Base-by-base conservation (phyloP, 2,888 invertebrate genomes). In the Bombylius major region DNA sequence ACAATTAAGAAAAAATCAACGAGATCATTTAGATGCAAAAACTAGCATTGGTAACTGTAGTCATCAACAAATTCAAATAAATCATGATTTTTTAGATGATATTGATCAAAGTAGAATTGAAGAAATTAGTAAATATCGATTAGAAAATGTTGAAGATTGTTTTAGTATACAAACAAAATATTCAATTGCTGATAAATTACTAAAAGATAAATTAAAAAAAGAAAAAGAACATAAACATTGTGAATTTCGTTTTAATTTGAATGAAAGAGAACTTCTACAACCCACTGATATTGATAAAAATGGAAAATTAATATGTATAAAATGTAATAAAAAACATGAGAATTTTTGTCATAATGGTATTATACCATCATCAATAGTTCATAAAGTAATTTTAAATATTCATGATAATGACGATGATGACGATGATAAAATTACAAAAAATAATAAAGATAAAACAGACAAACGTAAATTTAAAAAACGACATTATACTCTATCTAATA, bases 161-260 rank as follows among this genome's bases (percentile, higher is more conserved):
- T 55, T 55, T 48, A 51, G 55, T 39, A 23, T 48, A 14, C 12
- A 51, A 14, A 55, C 51, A 33, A 47, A 47, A 7, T 47, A 51
- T 36, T 48, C 55, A 31, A 47, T 44, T 23, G 51, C 13, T n/a
- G 47, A 51, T 44, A 39, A 51, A 23, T 14, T 55, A 13, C 48
- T 47, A 1, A 32, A 23, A 13, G 44, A 48, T 42, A 13, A n/a
- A 32, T 13, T 39, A 13, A 48, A 55, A 12, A 13, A 9, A 5
- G 36, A 31, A 4, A 51, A 48, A 13, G 46, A 48, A n/a, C 55
- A 51, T 9, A 46, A 14, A 8, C 3, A 36, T 13, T 55, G 55
- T 31, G 51, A 55, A n/a, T 55, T 55, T 55, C 47, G 33, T 13
- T 55, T 51, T 39, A 42, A 14, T 47, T 48, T 55, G 8, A 51